Percentiles rank a stretch among this genome's conserved stretches.
Evolutionary conservation across 2,888 invertebrate species (phyloP).

Genomic region (Noctua janthina): DNA sequence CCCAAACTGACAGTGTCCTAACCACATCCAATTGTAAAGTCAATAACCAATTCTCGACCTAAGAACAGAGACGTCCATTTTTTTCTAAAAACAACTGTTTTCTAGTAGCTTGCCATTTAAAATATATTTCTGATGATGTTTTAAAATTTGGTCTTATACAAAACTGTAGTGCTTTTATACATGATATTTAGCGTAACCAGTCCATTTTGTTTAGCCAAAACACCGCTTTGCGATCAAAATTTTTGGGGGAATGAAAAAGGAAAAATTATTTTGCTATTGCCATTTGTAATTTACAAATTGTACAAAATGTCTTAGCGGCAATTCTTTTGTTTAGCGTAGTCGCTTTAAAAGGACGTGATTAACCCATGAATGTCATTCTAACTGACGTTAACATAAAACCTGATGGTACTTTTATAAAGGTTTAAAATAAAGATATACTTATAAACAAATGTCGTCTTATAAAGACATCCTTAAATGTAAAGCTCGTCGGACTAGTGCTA

Average conservation of each 20-base stretch:
- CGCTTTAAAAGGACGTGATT: conserved; percentile 82
- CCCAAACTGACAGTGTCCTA: conserved; percentile 77
- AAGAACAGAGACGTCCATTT: conserved; percentile 90
- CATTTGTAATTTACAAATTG: conserved; percentile 79
- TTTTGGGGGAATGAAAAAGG: conserved; percentile 69
- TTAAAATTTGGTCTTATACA: conserved; percentile 88
- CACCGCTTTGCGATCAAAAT: conserved; percentile 87
- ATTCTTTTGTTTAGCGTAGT: conserved; percentile 77
- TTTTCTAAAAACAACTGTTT: conserved; percentile 86
- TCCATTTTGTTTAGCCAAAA: conserved; percentile 90
- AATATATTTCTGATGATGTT: conserved; percentile 89
- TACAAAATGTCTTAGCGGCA: conserved; percentile 77
- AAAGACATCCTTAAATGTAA: conserved; percentile 80
- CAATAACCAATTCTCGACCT: conserved; percentile 89
- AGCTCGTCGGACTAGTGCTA: conserved; percentile 77
- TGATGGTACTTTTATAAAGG: conserved; percentile 81
- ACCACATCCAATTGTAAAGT: conserved; percentile 84
- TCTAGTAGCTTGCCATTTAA: conserved; percentile 89
- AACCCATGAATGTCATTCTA: conserved; percentile 69
- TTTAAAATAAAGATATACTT: conserved; percentile 75
- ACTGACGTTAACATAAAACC: conserved; percentile 72
- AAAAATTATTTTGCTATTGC: conserved; percentile 88
- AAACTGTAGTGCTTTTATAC: conserved; percentile 89
- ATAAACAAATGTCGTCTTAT: conserved; percentile 81
- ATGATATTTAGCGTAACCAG: conserved; percentile 88